phyloP scores from a whole-genome alignment of 2,888 invertebrate species.

The Alentia gelatinosa region DNA sequence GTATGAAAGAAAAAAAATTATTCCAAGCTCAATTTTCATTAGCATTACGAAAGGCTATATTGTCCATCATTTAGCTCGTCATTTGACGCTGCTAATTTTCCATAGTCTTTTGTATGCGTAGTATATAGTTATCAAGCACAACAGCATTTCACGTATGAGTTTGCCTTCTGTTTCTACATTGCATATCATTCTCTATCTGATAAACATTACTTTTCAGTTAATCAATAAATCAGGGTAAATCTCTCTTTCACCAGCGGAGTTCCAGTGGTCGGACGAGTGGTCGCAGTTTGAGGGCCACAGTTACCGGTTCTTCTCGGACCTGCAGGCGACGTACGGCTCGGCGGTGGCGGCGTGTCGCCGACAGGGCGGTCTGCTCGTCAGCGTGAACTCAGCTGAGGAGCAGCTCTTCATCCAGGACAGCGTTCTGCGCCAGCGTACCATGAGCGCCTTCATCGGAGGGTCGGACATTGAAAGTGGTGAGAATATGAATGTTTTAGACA shows the following conservation, averaged over 20 bases:
- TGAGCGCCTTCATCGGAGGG: constrained; percentile 49
- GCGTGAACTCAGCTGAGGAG: constrained; percentile 50
- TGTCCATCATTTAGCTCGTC: too few species aligned
- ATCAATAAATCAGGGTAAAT: background rate
- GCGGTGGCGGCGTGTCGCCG: background rate
- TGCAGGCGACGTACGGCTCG: background rate
- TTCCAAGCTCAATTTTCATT: too few species aligned
- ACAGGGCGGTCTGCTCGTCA: constrained; percentile 49
- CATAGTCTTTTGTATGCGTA: too few species aligned
- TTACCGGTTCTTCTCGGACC: constrained; percentile 44
- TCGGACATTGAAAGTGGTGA: constrained; percentile 2
- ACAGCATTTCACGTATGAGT: too few species aligned
- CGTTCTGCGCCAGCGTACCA: background rate
- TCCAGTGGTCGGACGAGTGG: constrained; percentile 30
- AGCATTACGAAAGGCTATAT: too few species aligned
- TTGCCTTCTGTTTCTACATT: too few species aligned
- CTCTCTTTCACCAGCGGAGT: constrained; percentile 42
- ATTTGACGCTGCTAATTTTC: too few species aligned
- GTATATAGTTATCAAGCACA: too few species aligned
- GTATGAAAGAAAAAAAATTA: too few species aligned
- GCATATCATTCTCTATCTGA: too few species aligned
- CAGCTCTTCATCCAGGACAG: background rate
- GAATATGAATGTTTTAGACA: too few species aligned
- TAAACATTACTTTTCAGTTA: too few species aligned
- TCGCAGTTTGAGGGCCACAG: background rate